phyloP scores from a whole-genome alignment of 2,797 vertebrate genomes.

The Diglossa cyanea region DNA sequence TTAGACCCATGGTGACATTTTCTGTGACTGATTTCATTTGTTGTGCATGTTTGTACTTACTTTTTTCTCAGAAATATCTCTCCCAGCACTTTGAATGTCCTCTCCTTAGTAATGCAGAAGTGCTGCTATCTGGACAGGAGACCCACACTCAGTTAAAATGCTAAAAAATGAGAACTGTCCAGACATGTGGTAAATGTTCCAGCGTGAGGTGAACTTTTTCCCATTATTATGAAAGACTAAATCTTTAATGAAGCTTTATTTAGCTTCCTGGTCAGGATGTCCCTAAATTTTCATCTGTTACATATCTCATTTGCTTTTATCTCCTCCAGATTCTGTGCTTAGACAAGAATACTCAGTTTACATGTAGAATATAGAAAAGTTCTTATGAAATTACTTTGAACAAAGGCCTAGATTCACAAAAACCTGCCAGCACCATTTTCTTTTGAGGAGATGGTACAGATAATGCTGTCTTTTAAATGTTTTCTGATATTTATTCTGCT shows the following conservation, averaged over 20 bases:
- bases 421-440: background rate
- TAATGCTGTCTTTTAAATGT: background rate
- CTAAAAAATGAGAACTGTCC: background rate
- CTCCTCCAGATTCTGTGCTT: background rate
- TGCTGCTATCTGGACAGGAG: background rate
- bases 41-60: background rate
- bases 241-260: background rate
- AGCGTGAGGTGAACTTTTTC: background rate
- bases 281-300: background rate
- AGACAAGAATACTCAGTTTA: background rate
- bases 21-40: background rate
- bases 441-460: background rate
- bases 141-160: fast-evolving
- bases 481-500: background rate
- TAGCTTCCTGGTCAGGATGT: background rate
- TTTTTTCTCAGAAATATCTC: background rate
- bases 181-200: background rate
- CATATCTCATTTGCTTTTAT: background rate
- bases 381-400: background rate
- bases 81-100: background rate
- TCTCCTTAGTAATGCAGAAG: background rate
- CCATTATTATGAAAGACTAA: background rate
- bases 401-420: background rate
- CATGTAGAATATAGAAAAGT: background rate
- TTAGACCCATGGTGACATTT: background rate